Conservation (phyloP, 1,140 invertebrate species). For the Drosophila takahashii region DNA sequence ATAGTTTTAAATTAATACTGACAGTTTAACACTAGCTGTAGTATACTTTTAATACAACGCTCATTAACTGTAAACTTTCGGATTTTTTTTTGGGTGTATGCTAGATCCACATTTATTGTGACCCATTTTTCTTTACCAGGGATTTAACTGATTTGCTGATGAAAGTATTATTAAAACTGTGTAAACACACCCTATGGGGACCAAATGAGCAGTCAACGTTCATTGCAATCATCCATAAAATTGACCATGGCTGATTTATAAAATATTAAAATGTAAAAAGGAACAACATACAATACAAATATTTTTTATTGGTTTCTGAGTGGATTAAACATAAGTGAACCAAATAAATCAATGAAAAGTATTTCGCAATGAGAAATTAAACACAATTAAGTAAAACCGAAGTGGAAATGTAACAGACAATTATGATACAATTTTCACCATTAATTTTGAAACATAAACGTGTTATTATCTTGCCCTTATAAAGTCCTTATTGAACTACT, state of each 20-base stretch:
- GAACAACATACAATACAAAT: constrained; percentile 14
- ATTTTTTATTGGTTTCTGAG: constrained; percentile 1
- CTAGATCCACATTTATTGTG: no score
- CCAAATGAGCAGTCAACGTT: constrained; percentile 49
- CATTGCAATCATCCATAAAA: not conserved
- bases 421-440: not conserved
- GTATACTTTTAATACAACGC: no score
- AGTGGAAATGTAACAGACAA: not conserved
- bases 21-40: no score
- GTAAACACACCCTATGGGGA: constrained; percentile 37
- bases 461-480: not conserved
- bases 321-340: not conserved
- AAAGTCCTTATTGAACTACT: no score
- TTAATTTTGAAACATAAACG: not conserved
- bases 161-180: constrained; percentile 67
- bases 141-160: constrained; percentile 70
- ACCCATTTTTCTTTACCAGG: no score
- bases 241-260: constrained; percentile 21
- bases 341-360: constrained; percentile 22
- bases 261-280: constrained; percentile 26
- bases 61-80: no score
- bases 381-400: not conserved
- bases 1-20: no score
- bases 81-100: no score
- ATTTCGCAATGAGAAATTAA: not conserved